Percentiles rank a stretch among this genome's conserved stretches.
Conservation (phyloP, 2,888 invertebrate genomes). For the Empis stercorea region DNA sequence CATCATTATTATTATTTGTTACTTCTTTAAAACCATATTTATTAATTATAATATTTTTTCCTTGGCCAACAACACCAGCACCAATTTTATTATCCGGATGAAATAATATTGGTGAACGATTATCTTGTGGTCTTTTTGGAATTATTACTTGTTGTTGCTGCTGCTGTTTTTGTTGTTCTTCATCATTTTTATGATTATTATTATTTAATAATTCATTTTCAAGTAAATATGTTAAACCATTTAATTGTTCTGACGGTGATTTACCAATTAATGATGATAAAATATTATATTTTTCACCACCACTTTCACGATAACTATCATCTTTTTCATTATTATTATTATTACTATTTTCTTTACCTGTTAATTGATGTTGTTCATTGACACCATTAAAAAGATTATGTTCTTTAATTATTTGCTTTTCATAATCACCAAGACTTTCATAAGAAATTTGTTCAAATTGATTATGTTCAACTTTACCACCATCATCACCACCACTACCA, state of each 20-base stretch:
- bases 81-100: constrained; percentile 17
- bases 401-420: not conserved
- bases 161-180: no score
- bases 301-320: not conserved
- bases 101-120: constrained; percentile 30
- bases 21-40: not conserved
- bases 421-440: not conserved
- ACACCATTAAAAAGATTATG: no score
- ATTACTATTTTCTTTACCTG: not conserved
- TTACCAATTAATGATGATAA: constrained; percentile 39
- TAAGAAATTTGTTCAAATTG: not conserved
- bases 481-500: not conserved
- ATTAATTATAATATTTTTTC: constrained; percentile 1
- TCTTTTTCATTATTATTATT: not conserved
- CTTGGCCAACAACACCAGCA: not conserved
- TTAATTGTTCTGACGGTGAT: constrained; percentile 38
- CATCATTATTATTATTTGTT: no score
- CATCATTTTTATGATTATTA: constrained; percentile 19
- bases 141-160: constrained; percentile 12
- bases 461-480: not conserved
- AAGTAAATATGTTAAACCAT: constrained; percentile 39
- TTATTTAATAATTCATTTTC: constrained; percentile 30
- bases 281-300: constrained; percentile 27
- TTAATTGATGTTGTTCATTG: constrained; percentile 1
- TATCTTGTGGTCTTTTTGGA: constrained; percentile 23